Percentiles rank a stretch among this genome's conserved stretches.
These are phyloP conservation scores for Cyphomyrus plagiostoma DNA, from an alignment of 2,113 vertebrate species.

Conservation along the genomic window DNA sequence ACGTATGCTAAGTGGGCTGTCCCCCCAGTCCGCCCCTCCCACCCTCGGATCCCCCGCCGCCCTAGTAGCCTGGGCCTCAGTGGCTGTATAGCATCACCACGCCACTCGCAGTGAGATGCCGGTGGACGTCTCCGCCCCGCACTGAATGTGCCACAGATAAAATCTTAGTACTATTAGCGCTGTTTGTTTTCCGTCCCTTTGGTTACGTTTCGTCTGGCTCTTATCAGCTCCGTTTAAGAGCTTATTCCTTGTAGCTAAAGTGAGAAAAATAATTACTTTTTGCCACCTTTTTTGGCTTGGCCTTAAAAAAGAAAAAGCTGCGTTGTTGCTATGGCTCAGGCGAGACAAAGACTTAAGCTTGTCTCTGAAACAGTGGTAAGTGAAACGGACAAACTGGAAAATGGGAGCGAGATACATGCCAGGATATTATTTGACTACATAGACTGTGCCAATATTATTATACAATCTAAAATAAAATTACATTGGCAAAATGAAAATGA, in stretches of 20 bases:
- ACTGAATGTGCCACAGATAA: constrained; percentile 33
- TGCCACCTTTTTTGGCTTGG: background rate
- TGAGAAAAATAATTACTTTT: constrained; percentile 23
- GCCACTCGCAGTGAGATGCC: background rate
- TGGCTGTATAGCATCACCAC: background rate
- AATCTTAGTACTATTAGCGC: constrained; percentile 26
- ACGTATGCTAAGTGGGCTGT: background rate
- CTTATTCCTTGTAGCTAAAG: constrained; percentile 24
- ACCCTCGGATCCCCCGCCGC: background rate
- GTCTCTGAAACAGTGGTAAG: background rate
- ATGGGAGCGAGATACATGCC: background rate
- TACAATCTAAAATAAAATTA: background rate
- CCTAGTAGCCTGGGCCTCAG: constrained; percentile 9
- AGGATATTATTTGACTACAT: background rate
- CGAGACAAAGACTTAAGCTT: background rate
- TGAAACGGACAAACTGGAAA: background rate
- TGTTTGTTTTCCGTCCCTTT: constrained; percentile 26
- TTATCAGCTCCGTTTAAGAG: constrained; percentile 32
- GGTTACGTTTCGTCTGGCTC: constrained; percentile 18
- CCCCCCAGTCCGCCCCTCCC: background rate
- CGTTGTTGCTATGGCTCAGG: background rate
- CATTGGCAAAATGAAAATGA: background rate
- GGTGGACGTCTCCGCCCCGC: constrained; percentile 37
- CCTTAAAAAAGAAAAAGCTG: background rate
- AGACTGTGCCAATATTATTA: background rate